phyloP scores from a whole-genome alignment of 2,888 invertebrate species.

The Athalia cordata region DNA sequence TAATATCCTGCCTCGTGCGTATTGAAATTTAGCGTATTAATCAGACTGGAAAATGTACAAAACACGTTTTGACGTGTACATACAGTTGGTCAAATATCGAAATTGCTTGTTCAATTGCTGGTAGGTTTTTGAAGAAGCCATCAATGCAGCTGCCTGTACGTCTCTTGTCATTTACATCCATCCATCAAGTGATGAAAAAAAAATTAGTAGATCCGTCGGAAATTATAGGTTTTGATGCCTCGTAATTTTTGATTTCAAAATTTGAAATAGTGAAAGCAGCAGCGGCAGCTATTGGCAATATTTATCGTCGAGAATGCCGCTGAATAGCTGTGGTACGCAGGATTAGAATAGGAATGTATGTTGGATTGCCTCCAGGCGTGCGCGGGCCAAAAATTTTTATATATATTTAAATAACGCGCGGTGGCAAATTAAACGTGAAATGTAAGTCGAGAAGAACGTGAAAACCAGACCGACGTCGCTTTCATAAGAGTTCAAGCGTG shows the following conservation, averaged over 20 bases:
- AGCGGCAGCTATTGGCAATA: no score
- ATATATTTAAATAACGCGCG: neutral
- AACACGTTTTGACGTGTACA: conserved; percentile 9
- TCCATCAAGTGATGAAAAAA: neutral
- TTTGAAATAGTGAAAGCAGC: no score
- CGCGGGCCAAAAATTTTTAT: neutral
- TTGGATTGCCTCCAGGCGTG: neutral
- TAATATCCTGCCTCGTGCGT: neutral
- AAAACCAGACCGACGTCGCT: conserved; percentile 45
- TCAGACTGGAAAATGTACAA: neutral
- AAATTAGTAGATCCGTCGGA: no score
- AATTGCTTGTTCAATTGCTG: conserved; percentile 27
- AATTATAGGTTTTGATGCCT: no score
- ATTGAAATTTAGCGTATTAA: conserved; percentile 20
- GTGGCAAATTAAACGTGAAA: conserved; percentile 29
- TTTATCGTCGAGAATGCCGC: no score
- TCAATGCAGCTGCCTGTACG: neutral
- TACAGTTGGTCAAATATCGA: conserved; percentile 31
- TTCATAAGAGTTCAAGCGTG: conserved; percentile 47
- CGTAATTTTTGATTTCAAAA: no score
- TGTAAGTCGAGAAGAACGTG: conserved; percentile 35
- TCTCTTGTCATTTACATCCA: neutral
- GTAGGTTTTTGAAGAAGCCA: neutral
- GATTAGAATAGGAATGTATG: no score
- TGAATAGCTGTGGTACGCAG: no score